Evolutionary conservation across 1,140 invertebrate genomes (phyloP), one percentile per base, ranked within the genome.

Genomic region (Drosophila equinoxialis): DNA sequence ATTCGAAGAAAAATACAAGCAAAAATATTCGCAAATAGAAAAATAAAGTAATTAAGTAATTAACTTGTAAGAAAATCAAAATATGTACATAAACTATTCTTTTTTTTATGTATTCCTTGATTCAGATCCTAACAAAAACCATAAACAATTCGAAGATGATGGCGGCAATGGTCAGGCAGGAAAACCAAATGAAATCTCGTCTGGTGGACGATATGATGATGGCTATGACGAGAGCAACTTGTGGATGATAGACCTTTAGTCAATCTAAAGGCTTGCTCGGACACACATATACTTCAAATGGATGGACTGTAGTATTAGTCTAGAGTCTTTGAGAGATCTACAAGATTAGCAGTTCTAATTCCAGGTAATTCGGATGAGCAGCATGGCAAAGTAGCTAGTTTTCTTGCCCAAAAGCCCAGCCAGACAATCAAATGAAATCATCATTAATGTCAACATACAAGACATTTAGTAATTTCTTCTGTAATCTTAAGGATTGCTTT

Each of bases 321-420:
- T 79, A 93, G 94, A 6, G 93, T 94, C 48, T 94, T 94, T 92
- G 94, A 94, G n/a, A n/a, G n/a, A n/a, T n/a, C n/a, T n/a, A n/a
- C n/a, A 92, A 14, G 93, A 94, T 80, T 73, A 94, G 94, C 26
- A 94, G 94, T 86, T 94, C 94, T 14, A 94, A 94, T 81, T 94
- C 94, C 33, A 94, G 94, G 3, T 26, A 0, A 26, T 4, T 4
- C 3, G 23, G 3, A 26, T 26, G 23, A 26, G 23, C 20, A 23
- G 20, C 20, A 23, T 1, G 2, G 20, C 20, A 23, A 23, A 2
- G 20, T 23, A 1, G 20, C 20, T 23, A 23, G 20, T 23, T 23
- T 23, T 23, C 20, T 23, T 23, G 20, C 20, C 20, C 20, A 23
- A 23, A 23, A 23, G 20, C 2, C 1, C 1, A 23, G 20, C 20